Percentiles rank a stretch among this genome's conserved stretches.
Conservation (phyloP, 37 sponge, comb jelly and placozoan species). For the Beroe ovata region DNA sequence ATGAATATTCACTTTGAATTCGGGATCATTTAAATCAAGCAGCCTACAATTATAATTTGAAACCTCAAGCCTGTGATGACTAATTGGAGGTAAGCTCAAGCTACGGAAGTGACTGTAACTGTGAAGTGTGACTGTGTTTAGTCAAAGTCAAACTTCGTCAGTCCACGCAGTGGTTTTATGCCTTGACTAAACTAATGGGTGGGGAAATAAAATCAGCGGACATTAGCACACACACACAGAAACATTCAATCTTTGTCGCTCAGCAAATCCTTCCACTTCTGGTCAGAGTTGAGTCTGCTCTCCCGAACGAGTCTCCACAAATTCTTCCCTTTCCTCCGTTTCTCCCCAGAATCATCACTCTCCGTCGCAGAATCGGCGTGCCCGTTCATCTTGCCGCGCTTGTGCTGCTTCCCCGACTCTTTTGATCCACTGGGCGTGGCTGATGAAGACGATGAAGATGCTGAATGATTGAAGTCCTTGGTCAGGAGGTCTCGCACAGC, state of each 20-base stretch:
- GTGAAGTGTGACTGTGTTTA: too few relatives aligned
- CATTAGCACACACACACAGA: too few relatives aligned
- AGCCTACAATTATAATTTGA: too few relatives aligned
- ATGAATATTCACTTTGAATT: too few relatives aligned
- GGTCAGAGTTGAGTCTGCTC: conserved; percentile 63
- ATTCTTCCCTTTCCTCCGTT: conserved; percentile 23
- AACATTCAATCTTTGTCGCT: background rate
- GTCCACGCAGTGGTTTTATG: too few relatives aligned
- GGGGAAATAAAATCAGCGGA: background rate
- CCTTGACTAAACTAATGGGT: too few relatives aligned
- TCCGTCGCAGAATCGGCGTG: conserved; percentile 25
- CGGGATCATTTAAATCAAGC: too few relatives aligned
- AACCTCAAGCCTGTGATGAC: too few relatives aligned
- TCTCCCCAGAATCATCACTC: conserved; percentile 34
- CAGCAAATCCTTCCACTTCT: conserved; percentile 54
- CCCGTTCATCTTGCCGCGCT: background rate
- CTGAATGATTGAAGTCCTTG: background rate
- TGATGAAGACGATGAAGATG: background rate
- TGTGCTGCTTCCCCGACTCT: background rate
- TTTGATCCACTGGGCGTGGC: background rate
- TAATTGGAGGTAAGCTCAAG: too few relatives aligned
- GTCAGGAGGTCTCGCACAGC: background rate
- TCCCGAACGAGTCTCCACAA: conserved; percentile 42
- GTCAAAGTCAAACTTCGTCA: too few relatives aligned
- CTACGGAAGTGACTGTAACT: too few relatives aligned